phyloP scores from a whole-genome alignment of 2,113 vertebrate genomes.

The Cephalopholis sonnerati region DNA sequence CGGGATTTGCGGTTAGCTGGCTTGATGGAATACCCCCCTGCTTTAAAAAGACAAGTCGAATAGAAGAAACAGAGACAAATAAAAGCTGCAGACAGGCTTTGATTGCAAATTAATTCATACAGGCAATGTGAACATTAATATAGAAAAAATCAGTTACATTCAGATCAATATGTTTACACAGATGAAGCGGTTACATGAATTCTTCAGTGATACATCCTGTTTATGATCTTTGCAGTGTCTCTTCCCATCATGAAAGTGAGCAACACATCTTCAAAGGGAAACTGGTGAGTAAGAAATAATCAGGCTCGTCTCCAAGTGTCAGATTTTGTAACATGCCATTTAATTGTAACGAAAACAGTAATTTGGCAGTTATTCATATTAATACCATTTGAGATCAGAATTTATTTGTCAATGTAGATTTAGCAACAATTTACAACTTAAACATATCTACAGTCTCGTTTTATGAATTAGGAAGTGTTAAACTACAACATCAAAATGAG shows the following conservation, averaged over 20 bases:
- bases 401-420: neutral
- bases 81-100: conserved; percentile 13
- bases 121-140: conserved; percentile 8
- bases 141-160: conserved; percentile 10
- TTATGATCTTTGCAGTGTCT: neutral
- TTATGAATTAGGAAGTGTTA: neutral
- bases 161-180: neutral
- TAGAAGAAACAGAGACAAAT: neutral
- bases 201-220: neutral
- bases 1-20: too few species aligned
- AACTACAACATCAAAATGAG: neutral
- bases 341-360: too few species aligned
- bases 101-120: conserved; percentile 32
- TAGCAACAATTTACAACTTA: neutral
- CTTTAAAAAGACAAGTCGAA: neutral
- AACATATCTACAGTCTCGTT: too few species aligned
- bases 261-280: neutral
- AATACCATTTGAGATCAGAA: neutral
- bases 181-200: neutral
- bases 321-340: neutral
- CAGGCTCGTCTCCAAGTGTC: neutral
- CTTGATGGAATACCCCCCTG: too few species aligned
- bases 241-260: neutral
- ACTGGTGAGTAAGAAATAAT: neutral
- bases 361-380: neutral